phyloP scores from a whole-genome alignment of 1,140 invertebrate genomes.

The Macrobrachium rosenbergii region DNA sequence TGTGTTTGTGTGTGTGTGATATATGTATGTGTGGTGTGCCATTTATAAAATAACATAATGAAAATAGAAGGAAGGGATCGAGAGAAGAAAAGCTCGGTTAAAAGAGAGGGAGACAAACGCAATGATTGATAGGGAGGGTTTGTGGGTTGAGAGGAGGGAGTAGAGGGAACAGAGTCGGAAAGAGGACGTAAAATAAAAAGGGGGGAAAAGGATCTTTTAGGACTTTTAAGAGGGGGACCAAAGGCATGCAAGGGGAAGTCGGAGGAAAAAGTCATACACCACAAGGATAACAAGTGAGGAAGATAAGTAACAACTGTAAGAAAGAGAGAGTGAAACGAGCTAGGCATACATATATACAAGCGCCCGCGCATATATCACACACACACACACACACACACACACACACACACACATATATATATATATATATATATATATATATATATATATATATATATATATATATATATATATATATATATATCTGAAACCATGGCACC shows the following conservation, averaged over 20 bases:
- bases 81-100: not conserved
- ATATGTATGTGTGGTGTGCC: too few species aligned
- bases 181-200: not conserved
- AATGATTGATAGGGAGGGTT: not conserved
- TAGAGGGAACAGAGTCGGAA: not conserved
- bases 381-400: slow-evolving; percentile 18
- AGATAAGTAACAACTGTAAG: not conserved
- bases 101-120: not conserved
- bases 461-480: slow-evolving; percentile 32
- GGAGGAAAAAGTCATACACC: not conserved
- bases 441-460: slow-evolving; percentile 32
- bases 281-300: not conserved
- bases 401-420: slow-evolving; percentile 3
- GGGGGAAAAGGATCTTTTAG: slow-evolving; percentile 9
- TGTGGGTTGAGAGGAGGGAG: not conserved
- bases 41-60: too few species aligned
- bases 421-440: slow-evolving; percentile 30
- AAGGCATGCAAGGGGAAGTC: not conserved
- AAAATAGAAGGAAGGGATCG: not conserved
- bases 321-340: not conserved
- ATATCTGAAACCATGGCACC: not conserved
- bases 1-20: too few species aligned
- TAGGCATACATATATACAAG: not conserved
- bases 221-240: not conserved
- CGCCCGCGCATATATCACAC: too few species aligned